Evolutionary conservation across 2,888 invertebrate species (phyloP).

Genomic region (Euplexia lucipara): DNA sequence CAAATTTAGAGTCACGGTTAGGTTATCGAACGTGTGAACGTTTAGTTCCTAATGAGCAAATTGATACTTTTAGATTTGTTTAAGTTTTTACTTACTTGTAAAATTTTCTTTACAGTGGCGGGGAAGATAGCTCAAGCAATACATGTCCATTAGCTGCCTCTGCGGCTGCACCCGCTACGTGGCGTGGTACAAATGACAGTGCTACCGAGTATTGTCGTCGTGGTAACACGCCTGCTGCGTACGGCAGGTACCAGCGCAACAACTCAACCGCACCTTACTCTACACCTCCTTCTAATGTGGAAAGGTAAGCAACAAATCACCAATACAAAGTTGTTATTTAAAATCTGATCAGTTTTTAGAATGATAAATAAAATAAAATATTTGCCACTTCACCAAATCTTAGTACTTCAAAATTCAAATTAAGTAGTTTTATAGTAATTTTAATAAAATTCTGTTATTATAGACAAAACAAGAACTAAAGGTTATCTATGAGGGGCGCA

Average conservation of each 20-base stretch:
- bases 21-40: background rate
- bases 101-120: slow-evolving; percentile 76
- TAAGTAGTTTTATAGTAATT: too few species aligned
- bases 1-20: background rate
- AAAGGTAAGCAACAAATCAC: slow-evolving; percentile 73
- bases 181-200: slow-evolving; percentile 89
- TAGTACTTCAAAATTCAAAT: too few species aligned
- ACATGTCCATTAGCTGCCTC: slow-evolving; percentile 87
- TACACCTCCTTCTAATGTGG: slow-evolving; percentile 87
- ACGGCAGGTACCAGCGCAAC: slow-evolving; percentile 92
- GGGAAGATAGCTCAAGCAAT: slow-evolving; percentile 85
- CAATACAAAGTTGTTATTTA: background rate
- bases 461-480: too few species aligned
- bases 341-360: background rate
- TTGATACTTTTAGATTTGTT: background rate
- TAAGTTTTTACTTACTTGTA: slow-evolving; percentile 19
- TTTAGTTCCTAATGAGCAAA: slow-evolving; percentile 1
- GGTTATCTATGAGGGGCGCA: too few species aligned
- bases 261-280: slow-evolving; percentile 85
- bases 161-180: slow-evolving; percentile 87
- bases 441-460: too few species aligned
- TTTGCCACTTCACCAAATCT: background rate
- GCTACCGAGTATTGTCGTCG: slow-evolving; percentile 88
- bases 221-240: slow-evolving; percentile 88
- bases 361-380: too few species aligned